Evolutionary conservation across 2,888 invertebrate species (phyloP).

Genomic region (Folsomia manolachei): DNA sequence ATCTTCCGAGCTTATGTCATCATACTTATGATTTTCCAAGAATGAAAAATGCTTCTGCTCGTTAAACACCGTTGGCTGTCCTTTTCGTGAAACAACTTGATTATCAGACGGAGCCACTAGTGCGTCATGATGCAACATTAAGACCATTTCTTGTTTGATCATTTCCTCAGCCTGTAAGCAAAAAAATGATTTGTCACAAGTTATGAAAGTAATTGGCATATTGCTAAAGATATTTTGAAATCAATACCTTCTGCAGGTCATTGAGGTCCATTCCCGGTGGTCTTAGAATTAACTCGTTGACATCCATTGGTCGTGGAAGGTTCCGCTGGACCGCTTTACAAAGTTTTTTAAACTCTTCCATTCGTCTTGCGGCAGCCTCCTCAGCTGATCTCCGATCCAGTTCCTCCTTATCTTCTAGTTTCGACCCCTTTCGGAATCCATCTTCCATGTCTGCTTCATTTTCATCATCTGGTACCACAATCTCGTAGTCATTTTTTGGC

Average conservation of each 20-base stretch:
- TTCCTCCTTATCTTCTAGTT: constrained; percentile 81
- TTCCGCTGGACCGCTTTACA: constrained; percentile 83
- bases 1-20: constrained; percentile 68
- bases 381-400: constrained; percentile 69
- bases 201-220: not conserved
- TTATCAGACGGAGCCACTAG: constrained; percentile 67
- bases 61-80: constrained; percentile 40
- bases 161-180: constrained; percentile 78
- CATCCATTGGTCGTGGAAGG: constrained; percentile 79
- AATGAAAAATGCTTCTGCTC: constrained; percentile 74
- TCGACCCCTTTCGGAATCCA: constrained; percentile 54
- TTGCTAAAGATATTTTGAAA: not conserved
- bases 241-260: constrained; percentile 73
- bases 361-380: constrained; percentile 67
- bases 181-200: constrained; percentile 17
- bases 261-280: constrained; percentile 73
- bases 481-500: constrained; percentile 97
- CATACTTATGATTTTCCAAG: constrained; percentile 82
- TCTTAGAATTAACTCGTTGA: constrained; percentile 77
- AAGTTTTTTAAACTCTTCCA: constrained; percentile 69
- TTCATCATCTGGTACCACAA: constrained; percentile 88
- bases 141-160: constrained; percentile 93
- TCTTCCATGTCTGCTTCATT: constrained; percentile 57
- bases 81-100: constrained; percentile 48
- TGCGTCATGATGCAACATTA: constrained; percentile 89